Percentiles rank a stretch among this genome's conserved stretches.
Conservation (phyloP, 2,113 vertebrate genomes). For the Falco punctatus region DNA sequence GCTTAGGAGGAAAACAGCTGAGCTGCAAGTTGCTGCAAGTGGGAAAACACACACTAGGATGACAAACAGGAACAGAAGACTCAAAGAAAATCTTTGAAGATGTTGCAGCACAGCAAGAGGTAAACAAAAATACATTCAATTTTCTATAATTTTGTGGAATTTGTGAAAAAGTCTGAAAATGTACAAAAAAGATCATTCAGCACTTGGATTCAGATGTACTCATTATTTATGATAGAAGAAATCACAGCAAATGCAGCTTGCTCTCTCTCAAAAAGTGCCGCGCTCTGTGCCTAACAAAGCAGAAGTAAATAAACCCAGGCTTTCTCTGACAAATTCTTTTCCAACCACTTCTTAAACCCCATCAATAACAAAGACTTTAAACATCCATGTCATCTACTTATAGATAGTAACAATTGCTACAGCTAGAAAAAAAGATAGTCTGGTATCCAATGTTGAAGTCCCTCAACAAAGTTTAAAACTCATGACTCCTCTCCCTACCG, state of each 20-base stretch:
- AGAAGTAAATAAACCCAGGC: background rate
- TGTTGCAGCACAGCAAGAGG: background rate
- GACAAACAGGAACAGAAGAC: background rate
- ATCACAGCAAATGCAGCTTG: background rate
- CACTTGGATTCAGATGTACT: background rate
- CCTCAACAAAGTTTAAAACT: background rate
- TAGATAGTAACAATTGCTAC: background rate
- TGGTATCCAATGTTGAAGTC: rapidly evolving
- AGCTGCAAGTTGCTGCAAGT: background rate
- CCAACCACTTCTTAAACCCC: background rate
- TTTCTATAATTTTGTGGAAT: too few relatives aligned
- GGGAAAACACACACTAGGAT: background rate
- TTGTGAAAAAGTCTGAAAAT: background rate
- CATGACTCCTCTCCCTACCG: background rate
- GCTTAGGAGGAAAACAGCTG: background rate
- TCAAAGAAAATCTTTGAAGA: background rate
- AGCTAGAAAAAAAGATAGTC: background rate
- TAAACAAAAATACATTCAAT: background rate
- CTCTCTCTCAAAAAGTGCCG: background rate
- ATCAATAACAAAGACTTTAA: background rate
- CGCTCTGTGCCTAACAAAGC: background rate
- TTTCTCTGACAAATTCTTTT: background rate
- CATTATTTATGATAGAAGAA: background rate
- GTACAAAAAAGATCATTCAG: background rate
- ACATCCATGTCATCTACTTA: too few relatives aligned